Percentiles rank a stretch among this genome's conserved stretches.
Conservation (phyloP, 1,140 invertebrate species). For the Papilio polytes region DNA sequence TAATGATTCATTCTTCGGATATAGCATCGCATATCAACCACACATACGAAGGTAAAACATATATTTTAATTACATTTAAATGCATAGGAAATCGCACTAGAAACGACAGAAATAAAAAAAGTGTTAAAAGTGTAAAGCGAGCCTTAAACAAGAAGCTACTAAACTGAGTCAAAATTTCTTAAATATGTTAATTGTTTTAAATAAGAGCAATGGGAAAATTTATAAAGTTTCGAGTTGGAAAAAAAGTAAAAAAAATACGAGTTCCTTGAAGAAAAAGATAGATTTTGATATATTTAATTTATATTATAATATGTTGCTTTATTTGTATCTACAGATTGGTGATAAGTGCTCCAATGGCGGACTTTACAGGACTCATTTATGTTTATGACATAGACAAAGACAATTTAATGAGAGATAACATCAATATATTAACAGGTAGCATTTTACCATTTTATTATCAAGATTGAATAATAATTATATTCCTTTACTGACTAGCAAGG, state of each 20-base stretch:
- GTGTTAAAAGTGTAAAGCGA: too few species aligned
- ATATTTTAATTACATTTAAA: neutral
- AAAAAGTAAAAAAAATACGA: too few species aligned
- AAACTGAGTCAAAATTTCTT: too few species aligned
- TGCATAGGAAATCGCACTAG: neutral
- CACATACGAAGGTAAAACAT: slow-evolving; percentile 47
- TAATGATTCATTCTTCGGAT: slow-evolving; percentile 54
- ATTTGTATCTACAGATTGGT: slow-evolving; percentile 46
- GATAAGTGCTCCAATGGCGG: slow-evolving; percentile 50
- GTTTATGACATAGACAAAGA: slow-evolving; percentile 40
- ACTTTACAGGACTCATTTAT: slow-evolving; percentile 47
- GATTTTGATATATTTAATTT: neutral
- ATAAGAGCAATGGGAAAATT: too few species aligned
- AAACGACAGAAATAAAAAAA: too few species aligned
- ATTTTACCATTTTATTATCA: too few species aligned
- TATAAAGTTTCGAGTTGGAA: too few species aligned
- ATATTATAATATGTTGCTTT: neutral
- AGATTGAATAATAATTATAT: slow-evolving; percentile 1
- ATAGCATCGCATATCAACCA: slow-evolving; percentile 53
- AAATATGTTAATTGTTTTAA: too few species aligned
- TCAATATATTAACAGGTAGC: slow-evolving; percentile 25
- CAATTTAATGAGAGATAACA: slow-evolving; percentile 22
- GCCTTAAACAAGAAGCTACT: too few species aligned
- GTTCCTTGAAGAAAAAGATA: neutral
- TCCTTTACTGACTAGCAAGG: neutral